Base-by-base conservation (phyloP, 1,140 invertebrate species). In the Drosophila sp. region DNA sequence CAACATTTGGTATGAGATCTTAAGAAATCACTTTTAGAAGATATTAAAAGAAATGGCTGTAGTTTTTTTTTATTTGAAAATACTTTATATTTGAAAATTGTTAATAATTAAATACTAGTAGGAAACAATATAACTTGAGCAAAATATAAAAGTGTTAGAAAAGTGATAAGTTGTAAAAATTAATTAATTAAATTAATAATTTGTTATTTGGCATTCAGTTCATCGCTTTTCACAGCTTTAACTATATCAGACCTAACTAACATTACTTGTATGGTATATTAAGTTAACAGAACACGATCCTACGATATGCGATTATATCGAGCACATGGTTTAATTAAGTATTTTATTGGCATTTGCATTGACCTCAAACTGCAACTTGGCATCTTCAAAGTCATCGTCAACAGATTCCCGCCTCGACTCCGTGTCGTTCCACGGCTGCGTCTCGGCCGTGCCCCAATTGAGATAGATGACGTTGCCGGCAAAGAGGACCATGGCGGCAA, bases 391-490 rank as follows among this genome's bases (percentile, higher is more conserved):
- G 7, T 61, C 66, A 21, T 45, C 54, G 7, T 61, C 66, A 21
- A 48, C 54, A 18, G 81, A 66, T 7, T 80, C 72, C 0, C 46
- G 18, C 4, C 38, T 27, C 8, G 45, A 21, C 13, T 65, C 72
- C 8, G 38, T 64, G 50, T 81, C 94, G 64, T 96, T 95, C 95
- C 95, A 96, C 0, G 93, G 83, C 75, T 95, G 94, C 13, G 93
- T 92, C 27, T 94, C 92, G 0, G 93, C 94, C 0, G 94, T 94
- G 11, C 94, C 94, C 86, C 95, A 95, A 7, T 96, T 74, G 16
- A 96, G 66, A 76, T 95, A 97, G 61, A 95, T 92, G 0, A 96
- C 83, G 71, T 95, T 95, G 7, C 95, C 95, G 25, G 94, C 72
- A 32, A 95, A 92, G 58, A 96, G 95, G 7, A 97, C 92, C 2